phyloP scores from a whole-genome alignment of 2,797 vertebrate genomes.

The Poeciliopsis gracilis region DNA sequence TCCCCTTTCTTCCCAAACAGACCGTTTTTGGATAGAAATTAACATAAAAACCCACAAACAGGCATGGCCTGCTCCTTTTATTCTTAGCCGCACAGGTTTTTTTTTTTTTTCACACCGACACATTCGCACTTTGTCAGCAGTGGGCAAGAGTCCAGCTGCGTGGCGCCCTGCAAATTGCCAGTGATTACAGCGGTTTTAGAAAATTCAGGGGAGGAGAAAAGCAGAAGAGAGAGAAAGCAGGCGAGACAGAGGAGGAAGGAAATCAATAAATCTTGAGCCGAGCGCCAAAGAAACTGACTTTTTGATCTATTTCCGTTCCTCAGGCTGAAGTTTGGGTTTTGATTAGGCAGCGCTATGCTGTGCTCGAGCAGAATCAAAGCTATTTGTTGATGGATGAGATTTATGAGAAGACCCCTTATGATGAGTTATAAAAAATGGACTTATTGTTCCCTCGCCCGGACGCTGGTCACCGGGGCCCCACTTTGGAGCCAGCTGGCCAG shows the following conservation, averaged over 20 bases:
- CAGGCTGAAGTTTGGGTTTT: conserved; percentile 52
- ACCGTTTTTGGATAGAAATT: conserved; percentile 12
- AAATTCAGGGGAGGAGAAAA: conserved; percentile 52
- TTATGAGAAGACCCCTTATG: conserved; percentile 14
- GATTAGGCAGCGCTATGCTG: conserved; percentile 34
- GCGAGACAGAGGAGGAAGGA: conserved; percentile 41
- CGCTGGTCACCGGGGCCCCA: no score
- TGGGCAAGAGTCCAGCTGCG: conserved; percentile 59
- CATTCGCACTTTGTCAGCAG: conserved; percentile 49
- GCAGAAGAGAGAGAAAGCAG: conserved; percentile 18
- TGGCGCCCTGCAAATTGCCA: conserved; percentile 60
- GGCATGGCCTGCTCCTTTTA: conserved; percentile 9
- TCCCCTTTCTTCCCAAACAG: conserved; percentile 23
- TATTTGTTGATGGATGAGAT: conserved; percentile 53
- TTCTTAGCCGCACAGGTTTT: background rate
- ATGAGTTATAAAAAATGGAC: no score
- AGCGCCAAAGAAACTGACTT: conserved; percentile 53
- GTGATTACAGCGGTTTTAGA: conserved; percentile 66
- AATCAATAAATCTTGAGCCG: conserved; percentile 68
- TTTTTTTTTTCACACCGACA: conserved; percentile 7
- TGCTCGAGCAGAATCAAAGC: conserved; percentile 50
- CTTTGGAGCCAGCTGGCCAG: no score
- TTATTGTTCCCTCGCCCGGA: no score
- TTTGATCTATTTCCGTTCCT: conserved; percentile 58
- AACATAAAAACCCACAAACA: conserved; percentile 1